phyloP scores from a whole-genome alignment of 2,888 invertebrate genomes.

The Parochlus steinenii region DNA sequence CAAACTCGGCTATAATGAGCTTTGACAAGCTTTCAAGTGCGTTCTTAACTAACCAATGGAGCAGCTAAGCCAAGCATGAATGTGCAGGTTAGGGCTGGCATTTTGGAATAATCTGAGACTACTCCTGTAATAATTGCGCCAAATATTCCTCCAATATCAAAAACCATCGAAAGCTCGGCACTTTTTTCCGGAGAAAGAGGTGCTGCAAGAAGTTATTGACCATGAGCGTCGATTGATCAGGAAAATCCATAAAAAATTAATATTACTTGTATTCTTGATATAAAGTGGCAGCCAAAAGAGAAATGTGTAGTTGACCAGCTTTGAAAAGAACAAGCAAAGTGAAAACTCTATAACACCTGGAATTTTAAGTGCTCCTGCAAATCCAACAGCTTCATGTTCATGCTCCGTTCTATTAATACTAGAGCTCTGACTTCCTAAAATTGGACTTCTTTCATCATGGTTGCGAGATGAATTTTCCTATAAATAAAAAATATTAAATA shows the following conservation, averaged over 20 bases:
- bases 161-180: slow-evolving; percentile 63
- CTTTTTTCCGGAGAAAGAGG: slow-evolving; percentile 47
- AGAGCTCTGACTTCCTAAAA: slow-evolving; percentile 18
- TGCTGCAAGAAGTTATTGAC: slow-evolving; percentile 31
- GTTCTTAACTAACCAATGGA: slow-evolving; percentile 47
- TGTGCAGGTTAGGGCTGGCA: slow-evolving; percentile 76
- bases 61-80: slow-evolving; percentile 64
- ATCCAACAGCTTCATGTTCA: slow-evolving; percentile 43
- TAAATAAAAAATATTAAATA: slow-evolving; percentile 13
- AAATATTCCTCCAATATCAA: slow-evolving; percentile 79
- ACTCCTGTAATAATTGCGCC: slow-evolving; percentile 82
- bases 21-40: neutral
- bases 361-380: slow-evolving; percentile 60
- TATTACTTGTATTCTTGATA: slow-evolving; percentile 70
- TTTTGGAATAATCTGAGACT: slow-evolving; percentile 64
- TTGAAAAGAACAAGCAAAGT: slow-evolving; percentile 84
- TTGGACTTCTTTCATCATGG: slow-evolving; percentile 28
- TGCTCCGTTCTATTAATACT: slow-evolving; percentile 13
- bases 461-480: slow-evolving; percentile 29
- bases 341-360: slow-evolving; percentile 92
- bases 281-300: slow-evolving; percentile 91
- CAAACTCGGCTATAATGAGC: neutral
- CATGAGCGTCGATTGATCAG: neutral
- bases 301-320: slow-evolving; percentile 93
- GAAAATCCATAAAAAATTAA: slow-evolving; percentile 6